Base-by-base conservation (phyloP, 2,113 vertebrate genomes). In the Alectura lathami region DNA sequence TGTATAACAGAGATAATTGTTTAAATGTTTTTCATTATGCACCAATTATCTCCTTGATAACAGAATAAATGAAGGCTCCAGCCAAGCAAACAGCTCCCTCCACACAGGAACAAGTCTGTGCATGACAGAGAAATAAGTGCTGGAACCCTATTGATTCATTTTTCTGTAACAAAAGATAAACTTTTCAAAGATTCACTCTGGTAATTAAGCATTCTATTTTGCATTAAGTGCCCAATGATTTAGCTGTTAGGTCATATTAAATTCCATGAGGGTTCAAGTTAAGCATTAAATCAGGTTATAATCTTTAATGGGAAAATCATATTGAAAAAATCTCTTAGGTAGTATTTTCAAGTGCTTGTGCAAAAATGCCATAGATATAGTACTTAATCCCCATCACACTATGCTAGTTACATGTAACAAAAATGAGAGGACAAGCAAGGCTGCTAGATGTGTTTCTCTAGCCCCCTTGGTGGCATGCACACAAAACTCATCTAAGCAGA, bases 131-230 rank as follows among this genome's bases (percentile, higher is more conserved):
- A 74, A 38, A 32, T 85, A 76, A 88, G 67, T 21, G 14, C 34
- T 93, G 67, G 76, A 91, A 91, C 21, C 4, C 27, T 60, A 45
- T 73, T 73, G 54, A 88, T 90, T 75, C 32, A 40, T 91, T 96
- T 91, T 77, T 80, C 72, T 68, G 29, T 83, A 83, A 91, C 23
- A 79, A 92, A 97, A 59, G 47, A 48, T 80, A 77, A 93, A 70
- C 17, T 88, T 43, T 59, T 85, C 16, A 56, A 74, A 77, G 50
- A 83, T 66, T 93, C 72, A 53, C n/a, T 74, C 60, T 32, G 36
- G 30, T 83, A 91, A 91, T 89, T 89, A 56, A 40, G 48, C 56
- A 54, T 72, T 56, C 67, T 91, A 54, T 67, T 94, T 43, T 90
- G 9, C 26, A 15, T 74, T 83, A 94, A 83, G 70, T 78, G 50